Evolutionary conservation across 2,113 vertebrate species (phyloP).

Genomic region (Strix uralensis): DNA sequence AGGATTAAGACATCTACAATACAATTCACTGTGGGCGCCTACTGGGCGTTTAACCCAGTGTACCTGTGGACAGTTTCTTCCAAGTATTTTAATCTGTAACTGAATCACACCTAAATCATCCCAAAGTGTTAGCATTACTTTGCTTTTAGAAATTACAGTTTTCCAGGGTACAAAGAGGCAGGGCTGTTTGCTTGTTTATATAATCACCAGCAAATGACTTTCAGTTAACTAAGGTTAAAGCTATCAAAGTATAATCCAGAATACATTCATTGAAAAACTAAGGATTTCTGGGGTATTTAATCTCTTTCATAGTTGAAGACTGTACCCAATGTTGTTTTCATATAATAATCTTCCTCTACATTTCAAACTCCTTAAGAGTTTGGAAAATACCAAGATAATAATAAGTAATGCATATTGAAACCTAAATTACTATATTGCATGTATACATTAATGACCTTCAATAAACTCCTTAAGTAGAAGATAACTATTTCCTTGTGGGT

Average conservation of each 20-base stretch:
- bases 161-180: not conserved
- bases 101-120: not conserved
- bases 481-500: not conserved
- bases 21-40: not conserved
- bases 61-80: not conserved
- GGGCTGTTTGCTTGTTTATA: not conserved
- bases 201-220: not conserved
- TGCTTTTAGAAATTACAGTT: not conserved
- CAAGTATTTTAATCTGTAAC: not conserved
- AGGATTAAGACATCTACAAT: not conserved
- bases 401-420: not conserved
- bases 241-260: not conserved
- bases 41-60: not conserved
- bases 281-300: not conserved
- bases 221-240: not conserved
- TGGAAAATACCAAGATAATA: not conserved
- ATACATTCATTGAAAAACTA: not conserved
- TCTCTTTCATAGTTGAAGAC: not conserved
- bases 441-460: not conserved
- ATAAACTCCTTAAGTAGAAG: not conserved
- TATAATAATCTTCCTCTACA: not conserved
- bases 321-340: not conserved
- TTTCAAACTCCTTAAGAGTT: not conserved
- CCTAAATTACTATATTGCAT: not conserved
- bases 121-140: not conserved